These are phyloP conservation scores for Laspeyria flexula DNA, from an alignment of 2,888 invertebrate genomes.

Conservation along the genomic window DNA sequence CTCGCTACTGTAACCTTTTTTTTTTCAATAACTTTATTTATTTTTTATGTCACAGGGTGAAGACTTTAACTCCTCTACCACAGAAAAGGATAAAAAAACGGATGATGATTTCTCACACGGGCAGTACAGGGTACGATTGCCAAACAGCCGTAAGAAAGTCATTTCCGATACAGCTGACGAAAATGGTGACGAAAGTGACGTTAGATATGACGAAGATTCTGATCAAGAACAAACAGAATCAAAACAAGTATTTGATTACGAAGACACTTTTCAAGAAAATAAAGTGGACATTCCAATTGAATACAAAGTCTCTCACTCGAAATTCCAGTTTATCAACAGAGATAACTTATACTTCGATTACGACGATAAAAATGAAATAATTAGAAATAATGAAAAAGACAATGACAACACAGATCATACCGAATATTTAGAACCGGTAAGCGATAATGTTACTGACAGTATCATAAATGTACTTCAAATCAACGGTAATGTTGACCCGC, in stretches of 20 bases:
- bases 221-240: too few species aligned
- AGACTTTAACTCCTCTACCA: conserved; percentile 89
- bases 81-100: conserved; percentile 86
- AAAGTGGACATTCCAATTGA: conserved; percentile 1
- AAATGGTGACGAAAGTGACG: conserved; percentile 88
- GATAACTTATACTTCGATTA: conserved; percentile 13
- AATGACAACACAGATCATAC: conserved; percentile 29
- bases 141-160: conserved; percentile 88
- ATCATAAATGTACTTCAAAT: not conserved
- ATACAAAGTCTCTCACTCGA: too few species aligned
- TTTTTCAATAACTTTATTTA: too few species aligned
- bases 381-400: conserved; percentile 5
- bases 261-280: conserved; percentile 29
- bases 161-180: conserved; percentile 89
- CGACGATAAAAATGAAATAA: conserved; percentile 16
- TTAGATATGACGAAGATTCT: conserved; percentile 87
- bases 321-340: too few species aligned
- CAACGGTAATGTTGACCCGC: conserved; percentile 7
- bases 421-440: conserved; percentile 20
- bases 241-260: conserved; percentile 45
- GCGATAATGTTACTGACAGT: conserved; percentile 6
- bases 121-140: conserved; percentile 89
- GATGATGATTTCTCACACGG: conserved; percentile 91
- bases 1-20: too few species aligned
- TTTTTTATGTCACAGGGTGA: conserved; percentile 75